Conservation (phyloP, 2,113 vertebrate species). For the Neolamprologus caudopunctatus region DNA sequence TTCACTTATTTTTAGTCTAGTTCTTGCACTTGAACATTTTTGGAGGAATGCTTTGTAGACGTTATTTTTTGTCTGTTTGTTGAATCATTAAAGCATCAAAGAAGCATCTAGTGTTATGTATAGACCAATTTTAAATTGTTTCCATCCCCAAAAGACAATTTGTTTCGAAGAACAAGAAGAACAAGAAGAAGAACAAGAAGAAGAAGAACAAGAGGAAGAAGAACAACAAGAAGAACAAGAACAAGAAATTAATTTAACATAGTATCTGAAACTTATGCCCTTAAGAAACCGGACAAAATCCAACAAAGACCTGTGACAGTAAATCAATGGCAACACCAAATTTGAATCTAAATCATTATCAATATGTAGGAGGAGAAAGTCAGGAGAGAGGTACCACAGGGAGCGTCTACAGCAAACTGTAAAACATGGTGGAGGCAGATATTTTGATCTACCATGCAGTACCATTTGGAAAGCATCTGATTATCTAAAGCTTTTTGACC, state of each 20-base stretch:
- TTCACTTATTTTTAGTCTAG: neutral
- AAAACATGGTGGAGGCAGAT: neutral
- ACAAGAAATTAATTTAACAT: neutral
- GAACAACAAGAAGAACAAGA: neutral
- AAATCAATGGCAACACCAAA: neutral
- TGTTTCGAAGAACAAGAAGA: rapidly evolving
- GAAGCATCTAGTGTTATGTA: neutral
- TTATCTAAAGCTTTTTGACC: neutral
- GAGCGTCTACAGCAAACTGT: neutral
- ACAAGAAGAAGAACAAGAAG: rapidly evolving
- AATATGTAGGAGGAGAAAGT: neutral
- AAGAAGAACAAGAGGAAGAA: too few relatives aligned
- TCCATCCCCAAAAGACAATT: neutral
- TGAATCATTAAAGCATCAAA: neutral
- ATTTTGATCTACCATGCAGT: neutral
- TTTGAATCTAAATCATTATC: neutral
- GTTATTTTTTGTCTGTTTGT: neutral
- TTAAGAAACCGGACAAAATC: neutral
- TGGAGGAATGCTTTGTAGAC: neutral
- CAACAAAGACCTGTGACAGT: neutral
- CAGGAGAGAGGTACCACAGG: neutral
- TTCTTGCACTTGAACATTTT: neutral
- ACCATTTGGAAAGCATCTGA: neutral
- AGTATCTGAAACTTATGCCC: neutral
- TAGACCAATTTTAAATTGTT: neutral